These are phyloP conservation scores for Dasysyrphus tricinctus DNA, from an alignment of 2,888 invertebrate genomes.

Conservation along the genomic window DNA sequence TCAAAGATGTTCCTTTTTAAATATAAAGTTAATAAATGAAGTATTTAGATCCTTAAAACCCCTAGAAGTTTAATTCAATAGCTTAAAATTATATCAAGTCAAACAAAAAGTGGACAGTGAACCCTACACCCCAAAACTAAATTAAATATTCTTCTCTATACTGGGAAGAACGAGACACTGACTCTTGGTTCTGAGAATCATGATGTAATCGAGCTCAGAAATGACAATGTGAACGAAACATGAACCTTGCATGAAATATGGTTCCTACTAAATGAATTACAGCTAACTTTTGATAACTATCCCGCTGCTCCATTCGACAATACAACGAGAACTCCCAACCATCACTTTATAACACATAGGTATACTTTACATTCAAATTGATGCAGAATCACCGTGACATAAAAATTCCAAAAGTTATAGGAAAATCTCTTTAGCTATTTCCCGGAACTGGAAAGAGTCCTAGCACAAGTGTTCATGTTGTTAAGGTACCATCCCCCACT, in stretches of 20 bases:
- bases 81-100: no score
- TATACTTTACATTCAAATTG: conserved; percentile 52
- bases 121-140: conserved; percentile 9
- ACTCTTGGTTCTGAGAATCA: conserved; percentile 34
- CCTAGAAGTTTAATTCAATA: no score
- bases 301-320: not conserved
- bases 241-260: conserved; percentile 8
- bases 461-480: conserved; percentile 6
- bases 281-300: conserved; percentile 28
- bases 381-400: conserved; percentile 31
- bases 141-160: conserved; percentile 19
- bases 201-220: conserved; percentile 32
- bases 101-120: no score
- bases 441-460: conserved; percentile 11
- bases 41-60: no score
- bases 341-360: not conserved
- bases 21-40: no score
- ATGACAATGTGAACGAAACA: conserved; percentile 15
- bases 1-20: no score
- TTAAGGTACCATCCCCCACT: conserved; percentile 13
- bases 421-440: conserved; percentile 20
- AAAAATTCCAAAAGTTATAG: conserved; percentile 45
- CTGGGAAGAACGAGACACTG: not conserved
- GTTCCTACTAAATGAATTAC: conserved; percentile 23
- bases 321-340: not conserved